Evolutionary conservation across 2,797 vertebrate species (phyloP).

Genomic region (Cheirogaleus major): DNA sequence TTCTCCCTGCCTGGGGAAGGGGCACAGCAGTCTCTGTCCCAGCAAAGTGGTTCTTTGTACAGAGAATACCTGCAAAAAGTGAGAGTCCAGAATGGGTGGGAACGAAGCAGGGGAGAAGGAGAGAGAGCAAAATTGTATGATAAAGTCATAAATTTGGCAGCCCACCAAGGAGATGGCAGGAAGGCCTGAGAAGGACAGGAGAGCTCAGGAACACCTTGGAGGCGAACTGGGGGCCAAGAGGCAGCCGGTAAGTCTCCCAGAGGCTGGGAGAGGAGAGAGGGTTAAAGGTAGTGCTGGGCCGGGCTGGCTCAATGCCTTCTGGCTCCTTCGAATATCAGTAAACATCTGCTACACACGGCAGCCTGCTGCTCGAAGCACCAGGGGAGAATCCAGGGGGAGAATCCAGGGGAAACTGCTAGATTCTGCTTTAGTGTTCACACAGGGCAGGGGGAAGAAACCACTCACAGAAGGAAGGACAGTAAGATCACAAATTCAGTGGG

Average conservation of each 20-base stretch:
- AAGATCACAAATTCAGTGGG: neutral
- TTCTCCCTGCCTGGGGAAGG: neutral
- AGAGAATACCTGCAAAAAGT: neutral
- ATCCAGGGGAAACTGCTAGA: neutral
- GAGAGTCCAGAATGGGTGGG: neutral
- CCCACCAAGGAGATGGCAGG: neutral
- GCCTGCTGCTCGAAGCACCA: neutral
- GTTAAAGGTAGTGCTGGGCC: neutral
- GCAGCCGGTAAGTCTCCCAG: neutral
- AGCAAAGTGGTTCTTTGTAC: neutral
- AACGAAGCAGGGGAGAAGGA: neutral
- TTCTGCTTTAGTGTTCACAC: neutral
- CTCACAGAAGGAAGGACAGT: neutral
- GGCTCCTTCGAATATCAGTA: neutral
- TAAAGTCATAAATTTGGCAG: neutral
- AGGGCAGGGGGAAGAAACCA: neutral
- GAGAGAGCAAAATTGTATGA: neutral
- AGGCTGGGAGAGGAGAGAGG: neutral
- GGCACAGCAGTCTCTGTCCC: neutral
- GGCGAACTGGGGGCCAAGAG: neutral
- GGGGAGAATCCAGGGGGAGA: neutral
- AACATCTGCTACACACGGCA: neutral
- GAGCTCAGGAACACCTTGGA: neutral
- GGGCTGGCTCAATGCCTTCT: neutral
- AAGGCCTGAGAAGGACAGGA: neutral